Base-by-base conservation (phyloP, 2,113 vertebrate genomes). In the Atherinomorus stipes region DNA sequence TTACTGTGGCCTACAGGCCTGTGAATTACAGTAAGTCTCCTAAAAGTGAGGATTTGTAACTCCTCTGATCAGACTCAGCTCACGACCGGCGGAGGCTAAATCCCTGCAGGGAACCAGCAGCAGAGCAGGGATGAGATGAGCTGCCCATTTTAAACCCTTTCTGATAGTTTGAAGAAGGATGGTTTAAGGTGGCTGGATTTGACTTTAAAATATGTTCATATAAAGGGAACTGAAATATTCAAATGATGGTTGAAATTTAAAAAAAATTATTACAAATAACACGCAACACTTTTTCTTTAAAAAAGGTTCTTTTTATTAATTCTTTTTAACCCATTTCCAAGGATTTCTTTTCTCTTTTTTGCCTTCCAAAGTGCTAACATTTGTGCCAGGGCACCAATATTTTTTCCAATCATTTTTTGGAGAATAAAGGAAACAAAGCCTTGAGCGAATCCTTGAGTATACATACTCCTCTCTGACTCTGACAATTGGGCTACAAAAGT, bases 21-120 rank as follows among this genome's bases (percentile, higher is more conserved):
- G 80, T 74, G 85, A 88, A 91, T 90, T 93, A 93, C 90, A 92
- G 90, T 92, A 90, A 89, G 78, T 87, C 75, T 84, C 79, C 79
- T 81, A 70, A 90, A 91, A 89, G 78, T 83, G 76, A 90, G 83
- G 90, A 89, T 91, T 92, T 90, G 80, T 92, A 92, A 90, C 86
- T 91, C 91, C 81, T 90, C 88, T 84, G 85, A 89, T 93, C 86
- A 88, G 85, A 89, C 90, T 86, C 89, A 21, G 87, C 83, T 91
- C 89, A 92, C 88, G 87, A 73, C 83, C 76, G 61, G 64, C 3
- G 5, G 53, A 77, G 67, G 67, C 44, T 87, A 87, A 90, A 90
- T 90, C 90, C 83, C 69, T 45, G 64, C 81, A 85, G 83, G 74
- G 67, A 60, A 66, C 54, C 68, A 23, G 70, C 59, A 8, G 59